These are phyloP conservation scores for Stenotaenia linearis DNA, from an alignment of 2,888 invertebrate species.

Conservation along the genomic window DNA sequence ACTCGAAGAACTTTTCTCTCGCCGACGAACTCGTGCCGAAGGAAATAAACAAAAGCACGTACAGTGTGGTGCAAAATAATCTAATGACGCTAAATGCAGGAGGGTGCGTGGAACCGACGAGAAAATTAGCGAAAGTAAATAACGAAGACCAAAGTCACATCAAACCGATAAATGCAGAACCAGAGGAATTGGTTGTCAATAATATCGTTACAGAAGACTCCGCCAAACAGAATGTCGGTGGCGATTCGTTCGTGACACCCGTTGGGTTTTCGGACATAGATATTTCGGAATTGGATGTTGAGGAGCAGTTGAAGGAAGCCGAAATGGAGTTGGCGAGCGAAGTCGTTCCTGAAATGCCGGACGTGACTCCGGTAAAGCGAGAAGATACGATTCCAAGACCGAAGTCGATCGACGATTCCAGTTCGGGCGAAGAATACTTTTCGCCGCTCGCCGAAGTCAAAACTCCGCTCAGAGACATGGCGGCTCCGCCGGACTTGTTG, in stretches of 20 bases:
- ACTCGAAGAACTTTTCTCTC: neutral
- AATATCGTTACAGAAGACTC: no score
- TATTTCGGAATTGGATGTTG: neutral
- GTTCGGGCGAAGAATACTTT: neutral
- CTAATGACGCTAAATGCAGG: no score
- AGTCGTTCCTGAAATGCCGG: no score
- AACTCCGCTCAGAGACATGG: neutral
- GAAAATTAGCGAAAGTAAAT: neutral
- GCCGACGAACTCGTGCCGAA: neutral
- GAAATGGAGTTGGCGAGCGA: conserved; percentile 39
- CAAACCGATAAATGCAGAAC: no score
- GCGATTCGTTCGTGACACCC: neutral
- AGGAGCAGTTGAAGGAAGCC: conserved; percentile 44
- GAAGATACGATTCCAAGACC: neutral
- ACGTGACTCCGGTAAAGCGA: no score
- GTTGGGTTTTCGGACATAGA: neutral
- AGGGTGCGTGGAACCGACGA: no score
- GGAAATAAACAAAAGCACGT: neutral
- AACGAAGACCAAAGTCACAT: neutral
- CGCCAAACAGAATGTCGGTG: no score
- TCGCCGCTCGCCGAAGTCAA: neutral
- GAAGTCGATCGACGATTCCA: neutral
- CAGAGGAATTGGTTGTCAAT: no score
- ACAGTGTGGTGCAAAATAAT: neutral
- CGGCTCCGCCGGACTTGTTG: no score